A percentile compares a stretch with the other conserved stretches of the same genome.
phyloP scores from a whole-genome alignment of 2,113 vertebrate species.

The Eclectus roratus region DNA sequence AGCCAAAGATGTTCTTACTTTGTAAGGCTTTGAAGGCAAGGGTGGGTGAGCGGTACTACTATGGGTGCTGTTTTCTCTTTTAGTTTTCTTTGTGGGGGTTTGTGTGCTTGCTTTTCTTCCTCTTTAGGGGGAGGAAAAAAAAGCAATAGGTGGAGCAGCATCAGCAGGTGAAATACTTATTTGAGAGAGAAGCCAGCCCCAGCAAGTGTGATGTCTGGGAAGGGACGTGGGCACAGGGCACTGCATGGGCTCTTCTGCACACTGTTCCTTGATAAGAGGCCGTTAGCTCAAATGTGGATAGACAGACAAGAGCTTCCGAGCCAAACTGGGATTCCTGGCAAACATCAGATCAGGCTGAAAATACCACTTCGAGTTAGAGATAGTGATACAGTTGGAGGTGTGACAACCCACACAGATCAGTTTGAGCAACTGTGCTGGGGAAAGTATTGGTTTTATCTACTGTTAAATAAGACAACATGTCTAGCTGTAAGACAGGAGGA shows the following conservation, averaged over 20 bases:
- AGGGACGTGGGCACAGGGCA: background rate
- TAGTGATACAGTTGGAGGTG: background rate
- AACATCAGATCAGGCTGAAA: conserved; percentile 31
- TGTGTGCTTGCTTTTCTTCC: background rate
- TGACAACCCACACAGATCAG: conserved; percentile 23
- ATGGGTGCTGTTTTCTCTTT: background rate
- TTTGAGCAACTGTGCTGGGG: background rate
- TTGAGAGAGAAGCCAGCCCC: background rate
- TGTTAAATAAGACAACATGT: conserved; percentile 25
- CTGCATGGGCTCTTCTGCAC: background rate
- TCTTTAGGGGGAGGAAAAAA: background rate
- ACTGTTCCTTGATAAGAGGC: background rate
- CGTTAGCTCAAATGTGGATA: background rate
- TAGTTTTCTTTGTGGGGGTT: background rate
- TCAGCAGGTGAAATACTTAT: background rate
- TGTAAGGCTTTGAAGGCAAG: background rate
- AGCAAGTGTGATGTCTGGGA: background rate
- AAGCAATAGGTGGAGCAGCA: background rate
- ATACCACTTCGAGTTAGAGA: conserved; percentile 14
- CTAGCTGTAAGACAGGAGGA: conserved; percentile 6
- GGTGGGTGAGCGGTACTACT: background rate
- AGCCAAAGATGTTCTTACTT: background rate
- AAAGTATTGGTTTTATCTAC: background rate
- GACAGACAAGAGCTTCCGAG: background rate
- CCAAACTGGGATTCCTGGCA: conserved; percentile 44